Percentiles rank a stretch among this genome's conserved stretches.
Evolutionary conservation across 2,113 vertebrate genomes (phyloP).

Genomic region (Tor tambroides): DNA sequence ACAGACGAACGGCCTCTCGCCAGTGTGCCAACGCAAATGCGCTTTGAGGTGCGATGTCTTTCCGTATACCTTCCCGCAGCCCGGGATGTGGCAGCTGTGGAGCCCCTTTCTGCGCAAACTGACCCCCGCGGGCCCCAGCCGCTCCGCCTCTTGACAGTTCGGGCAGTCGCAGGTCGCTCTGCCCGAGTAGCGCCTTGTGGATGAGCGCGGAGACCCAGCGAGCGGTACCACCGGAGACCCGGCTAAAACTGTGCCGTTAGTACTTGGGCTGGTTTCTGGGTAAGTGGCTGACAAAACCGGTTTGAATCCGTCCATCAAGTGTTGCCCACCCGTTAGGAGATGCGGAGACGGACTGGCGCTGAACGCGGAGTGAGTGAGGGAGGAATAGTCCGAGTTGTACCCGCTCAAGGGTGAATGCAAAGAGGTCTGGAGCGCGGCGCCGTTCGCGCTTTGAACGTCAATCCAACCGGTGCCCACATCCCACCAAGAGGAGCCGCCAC

Average conservation of each 20-base stretch:
- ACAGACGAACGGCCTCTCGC: conserved; percentile 91
- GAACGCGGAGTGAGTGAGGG: conserved; percentile 82
- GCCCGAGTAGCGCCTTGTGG: conserved; percentile 82
- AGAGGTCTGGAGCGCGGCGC: conserved; percentile 77
- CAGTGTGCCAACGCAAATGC: conserved; percentile 94
- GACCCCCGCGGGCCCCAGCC: conserved; percentile 82
- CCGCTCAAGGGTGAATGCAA: conserved; percentile 82
- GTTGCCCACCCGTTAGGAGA: conserved; percentile 84
- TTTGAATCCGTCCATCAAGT: conserved; percentile 93
- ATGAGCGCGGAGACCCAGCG: conserved; percentile 73
- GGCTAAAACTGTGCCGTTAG: conserved; percentile 76
- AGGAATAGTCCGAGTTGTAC: conserved; percentile 88
- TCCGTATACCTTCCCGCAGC: conserved; percentile 91
- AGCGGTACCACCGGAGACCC: conserved; percentile 47
- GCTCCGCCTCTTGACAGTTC: conserved; percentile 90
- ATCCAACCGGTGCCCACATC: conserved; percentile 89
- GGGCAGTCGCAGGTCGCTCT: conserved; percentile 91
- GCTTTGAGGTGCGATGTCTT: conserved; percentile 93
- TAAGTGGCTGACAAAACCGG: conserved; percentile 82
- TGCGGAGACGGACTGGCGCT: conserved; percentile 82
- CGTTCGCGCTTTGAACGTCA: conserved; percentile 85
- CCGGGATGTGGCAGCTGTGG: conserved; percentile 92
- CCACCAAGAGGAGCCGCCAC: conserved; percentile 88
- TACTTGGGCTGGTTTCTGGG: conserved; percentile 78
- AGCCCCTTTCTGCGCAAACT: conserved; percentile 84